Base-by-base conservation (phyloP, 2,113 vertebrate species). In the Dendropsophus ebraccatus region DNA sequence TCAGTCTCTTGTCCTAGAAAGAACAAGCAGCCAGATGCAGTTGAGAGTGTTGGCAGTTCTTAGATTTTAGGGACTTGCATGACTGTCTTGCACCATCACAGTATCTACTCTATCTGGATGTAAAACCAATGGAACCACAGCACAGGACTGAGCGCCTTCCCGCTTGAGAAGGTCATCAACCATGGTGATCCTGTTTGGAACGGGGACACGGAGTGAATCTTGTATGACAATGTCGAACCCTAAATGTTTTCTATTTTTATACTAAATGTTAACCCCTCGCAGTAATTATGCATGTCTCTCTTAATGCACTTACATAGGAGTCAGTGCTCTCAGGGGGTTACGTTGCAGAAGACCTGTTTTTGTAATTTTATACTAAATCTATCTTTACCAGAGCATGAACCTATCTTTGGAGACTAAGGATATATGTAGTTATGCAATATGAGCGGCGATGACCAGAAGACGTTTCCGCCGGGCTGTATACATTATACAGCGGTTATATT, bases 321-420 rank as follows among this genome's bases (percentile, higher is more conserved):
- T 35, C 23, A 72, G 84, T 86, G 84, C 76, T 72, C 84, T 86
- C 84, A 86, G 84, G 84, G 84, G 84, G 84, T 86, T 86, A 80
- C 37, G 70, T 54, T 16, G 50, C 84, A 86, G 75, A 75, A 80
- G 30, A 86, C 54, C 37, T 74, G 35, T 50, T 86, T 75, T 85
- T 69, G 19, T 85, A 73, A 60, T 86, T 86, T 86, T 86, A 45
- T 85, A 78, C 73, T 52, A 13, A 37, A 11, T 21, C 60, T 62
- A 85, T 37, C 41, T 85, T 79, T 70, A 67, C 19, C 23, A 72
- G 78, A 86, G 84, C 84, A 86, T 86, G 84, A 72, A 47, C 75
- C 65, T 56, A 76, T 76, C 8, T 84, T 75, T 52, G 56, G 50
- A 76, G 56, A 76, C 72, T 76, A 60, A 49, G 35, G 60, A 79